phyloP scores from a whole-genome alignment of 1,140 invertebrate genomes.

The Chrysomallon squamiferum region DNA sequence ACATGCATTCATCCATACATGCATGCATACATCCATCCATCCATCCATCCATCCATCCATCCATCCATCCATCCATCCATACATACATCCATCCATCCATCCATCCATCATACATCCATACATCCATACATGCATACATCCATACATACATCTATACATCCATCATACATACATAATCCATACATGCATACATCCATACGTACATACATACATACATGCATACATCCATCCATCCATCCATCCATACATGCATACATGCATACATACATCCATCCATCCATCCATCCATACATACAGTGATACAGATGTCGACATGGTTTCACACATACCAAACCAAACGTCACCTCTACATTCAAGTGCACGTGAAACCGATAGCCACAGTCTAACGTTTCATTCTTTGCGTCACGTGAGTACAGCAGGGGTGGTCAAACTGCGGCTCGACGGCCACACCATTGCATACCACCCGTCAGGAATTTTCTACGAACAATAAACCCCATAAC shows the following conservation, averaged over 20 bases:
- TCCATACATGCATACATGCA: neutral
- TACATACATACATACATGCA: neutral
- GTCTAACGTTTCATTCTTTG: no score
- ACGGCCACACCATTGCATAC: no score
- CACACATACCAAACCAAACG: neutral
- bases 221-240: neutral
- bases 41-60: neutral
- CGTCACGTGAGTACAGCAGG: neutral
- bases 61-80: neutral
- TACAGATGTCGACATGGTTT: neutral
- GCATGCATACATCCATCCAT: neutral
- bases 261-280: constrained; percentile 3
- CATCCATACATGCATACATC: neutral
- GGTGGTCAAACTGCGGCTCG: neutral
- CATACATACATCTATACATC: neutral
- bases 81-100: neutral
- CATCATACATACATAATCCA: neutral
- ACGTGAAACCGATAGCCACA: no score
- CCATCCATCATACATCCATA: neutral
- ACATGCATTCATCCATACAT: neutral
- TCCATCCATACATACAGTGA: neutral
- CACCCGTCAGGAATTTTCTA: no score
- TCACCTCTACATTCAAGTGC: neutral
- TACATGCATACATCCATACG: neutral
- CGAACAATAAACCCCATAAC: no score